Base-by-base conservation (phyloP, 2,888 invertebrate genomes). In the Heliconius hortense region DNA sequence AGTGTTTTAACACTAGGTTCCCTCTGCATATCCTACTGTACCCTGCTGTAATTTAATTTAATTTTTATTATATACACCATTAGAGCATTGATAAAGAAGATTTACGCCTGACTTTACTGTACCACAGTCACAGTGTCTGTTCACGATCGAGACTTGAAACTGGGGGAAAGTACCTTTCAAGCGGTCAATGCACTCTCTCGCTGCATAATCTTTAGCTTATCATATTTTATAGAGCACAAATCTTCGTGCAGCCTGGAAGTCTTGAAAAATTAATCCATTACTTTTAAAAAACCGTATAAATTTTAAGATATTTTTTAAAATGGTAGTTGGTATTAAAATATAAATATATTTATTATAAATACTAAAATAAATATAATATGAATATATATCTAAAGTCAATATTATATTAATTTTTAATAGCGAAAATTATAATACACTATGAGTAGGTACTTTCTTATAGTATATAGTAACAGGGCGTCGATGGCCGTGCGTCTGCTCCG, bases 401-500 rank as follows among this genome's bases (percentile, higher is more conserved):
- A 24, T 15, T 56, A 56, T 10, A 56, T 56, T 10, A 35, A n/a
- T 35, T 21, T 35, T 35, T n/a, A 66, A 66, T 24, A 35, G 35
- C 10, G 3, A 64, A 35, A 39, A n/a, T 39, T 24, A 66, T 39
- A 13, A 28, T 62, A 35, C 4, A 62, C n/a, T 53, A n/a, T 26
- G 18, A 67, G 53, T n/a, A n/a, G n/a, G n/a, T 68, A 62, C 13
- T 72, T 64, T 18, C 21, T 63, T 43, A 59, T 18, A 48, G 13
- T 53, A 43, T 64, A 63, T 56, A 62, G 74, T 63, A 62, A 68
- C 69, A 31, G 53, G 62, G 62, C 73, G 74, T 74, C 76, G 74
- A 75, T 79, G 76, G 75, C 72, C 82, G 81, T 85, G 84, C 87
- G 87, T 86, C 89, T 85, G 87, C 85, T 85, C 85, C 84, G 82